Conservation (phyloP, 2,113 vertebrate species). For the Halcyon malimbica region DNA sequence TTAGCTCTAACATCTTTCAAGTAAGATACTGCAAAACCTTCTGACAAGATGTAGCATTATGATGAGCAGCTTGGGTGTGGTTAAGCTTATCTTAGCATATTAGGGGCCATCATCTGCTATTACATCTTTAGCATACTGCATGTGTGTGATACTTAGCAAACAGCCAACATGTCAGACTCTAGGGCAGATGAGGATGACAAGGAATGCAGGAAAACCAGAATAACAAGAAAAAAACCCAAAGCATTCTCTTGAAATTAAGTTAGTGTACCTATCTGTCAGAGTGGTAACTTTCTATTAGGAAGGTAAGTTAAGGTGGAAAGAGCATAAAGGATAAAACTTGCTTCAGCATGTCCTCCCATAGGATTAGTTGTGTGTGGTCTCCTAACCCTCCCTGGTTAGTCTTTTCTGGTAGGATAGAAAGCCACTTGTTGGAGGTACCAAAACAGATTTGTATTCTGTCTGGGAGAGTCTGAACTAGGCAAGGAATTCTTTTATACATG, state of each 20-base stretch:
- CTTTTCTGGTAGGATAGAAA: background rate
- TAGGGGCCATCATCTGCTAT: background rate
- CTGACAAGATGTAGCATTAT: background rate
- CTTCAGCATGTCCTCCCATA: background rate
- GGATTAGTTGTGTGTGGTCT: background rate
- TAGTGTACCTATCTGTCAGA: background rate
- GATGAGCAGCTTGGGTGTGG: background rate
- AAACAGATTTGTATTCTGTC: background rate
- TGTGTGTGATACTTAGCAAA: background rate
- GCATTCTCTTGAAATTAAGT: background rate
- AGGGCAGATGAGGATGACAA: background rate
- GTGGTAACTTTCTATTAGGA: background rate
- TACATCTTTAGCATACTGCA: background rate
- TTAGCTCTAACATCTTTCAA: background rate
- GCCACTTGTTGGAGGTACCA: background rate
- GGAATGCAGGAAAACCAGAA: background rate
- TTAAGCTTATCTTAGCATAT: background rate
- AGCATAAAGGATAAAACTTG: background rate
- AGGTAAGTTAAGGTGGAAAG: background rate
- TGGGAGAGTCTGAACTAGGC: background rate
- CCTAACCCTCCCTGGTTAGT: background rate
- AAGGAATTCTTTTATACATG: background rate
- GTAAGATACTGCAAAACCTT: background rate
- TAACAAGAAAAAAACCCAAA: background rate
- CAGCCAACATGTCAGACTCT: background rate